A percentile compares a stretch with the other conserved stretches of the same genome.
Conservation (phyloP, 2,113 vertebrate species). For the Tetrao urogallus region DNA sequence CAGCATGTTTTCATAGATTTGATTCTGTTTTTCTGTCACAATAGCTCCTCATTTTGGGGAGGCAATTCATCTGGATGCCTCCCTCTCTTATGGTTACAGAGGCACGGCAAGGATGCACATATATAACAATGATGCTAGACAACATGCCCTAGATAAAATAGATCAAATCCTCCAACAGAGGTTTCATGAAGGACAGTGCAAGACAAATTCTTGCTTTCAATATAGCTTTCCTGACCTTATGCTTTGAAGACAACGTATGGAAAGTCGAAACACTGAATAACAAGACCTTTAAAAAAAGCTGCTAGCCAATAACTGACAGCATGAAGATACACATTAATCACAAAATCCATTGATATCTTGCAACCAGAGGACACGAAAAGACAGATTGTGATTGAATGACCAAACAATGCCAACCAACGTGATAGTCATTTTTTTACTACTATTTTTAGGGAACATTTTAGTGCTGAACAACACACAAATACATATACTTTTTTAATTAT, state of each 20-base stretch:
- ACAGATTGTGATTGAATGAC: not conserved
- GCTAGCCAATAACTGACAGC: not conserved
- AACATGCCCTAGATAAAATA: not conserved
- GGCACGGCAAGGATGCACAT: not conserved
- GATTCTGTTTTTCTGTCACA: not conserved
- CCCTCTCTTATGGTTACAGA: fast-evolving
- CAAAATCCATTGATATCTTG: not conserved
- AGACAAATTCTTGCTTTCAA: not conserved
- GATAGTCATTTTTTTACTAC: not conserved
- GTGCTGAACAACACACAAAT: not conserved
- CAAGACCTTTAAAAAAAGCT: not conserved
- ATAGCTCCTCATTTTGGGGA: not conserved
- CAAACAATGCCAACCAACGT: not conserved
- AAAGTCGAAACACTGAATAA: not conserved
- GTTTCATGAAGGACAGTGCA: not conserved
- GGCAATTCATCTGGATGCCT: not conserved
- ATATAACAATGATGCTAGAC: not conserved
- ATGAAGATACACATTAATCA: not conserved
- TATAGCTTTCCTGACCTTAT: not conserved
- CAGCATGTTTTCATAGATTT: not conserved
- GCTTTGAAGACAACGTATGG: not conserved
- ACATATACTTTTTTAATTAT: not conserved
- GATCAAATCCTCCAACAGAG: not conserved
- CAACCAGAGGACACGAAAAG: not conserved
- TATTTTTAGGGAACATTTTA: not conserved